Base-by-base conservation (phyloP, 2,888 invertebrate species). In the Trichopria drosophilae region DNA sequence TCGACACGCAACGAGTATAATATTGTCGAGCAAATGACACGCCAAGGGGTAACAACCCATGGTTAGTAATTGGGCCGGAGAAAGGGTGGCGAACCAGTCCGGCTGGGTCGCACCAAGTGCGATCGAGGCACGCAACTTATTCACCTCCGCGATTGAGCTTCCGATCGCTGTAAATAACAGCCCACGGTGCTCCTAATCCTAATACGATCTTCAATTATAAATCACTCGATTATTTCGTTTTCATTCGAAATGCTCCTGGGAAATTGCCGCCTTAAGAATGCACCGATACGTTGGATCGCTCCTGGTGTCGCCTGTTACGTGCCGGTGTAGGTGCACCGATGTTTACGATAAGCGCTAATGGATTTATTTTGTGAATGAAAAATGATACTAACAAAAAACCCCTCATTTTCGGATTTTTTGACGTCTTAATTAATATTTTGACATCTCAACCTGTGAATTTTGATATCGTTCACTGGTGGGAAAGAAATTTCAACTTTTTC, bases 41-140 rank as follows among this genome's bases (percentile, higher is more conserved):
- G 69, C 68, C 66, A 71, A 62, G 68, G 70, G 71, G 69, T 72
- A 72, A 71, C 71, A 71, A 72, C 69, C 71, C 65, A 63, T 69
- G 65, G 67, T 71, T 69, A 66, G 68, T 67, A 67, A 71, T 70
- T 67, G 68, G 63, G 63, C 64, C 60, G 61, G 58, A 42, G 55
- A 59, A 58, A 59, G 59, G 52, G 53, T 53, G 47, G 54, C 43
- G 31, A 29, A 41, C 20, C 24, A 22, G 44, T 34, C 44, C n/a
- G n/a, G n/a, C n/a, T n/a, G n/a, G n/a, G n/a, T n/a, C n/a, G n/a
- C n/a, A 26, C n/a, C 26, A n/a, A 26, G n/a, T 26, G n/a, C 9
- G 9, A 26, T 7, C 9, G 7, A 26, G n/a, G n/a, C 26, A 31
- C 19, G 16, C 9, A 35, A 35, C 9, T 15, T 5, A 35, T 35